Evolutionary conservation across 2,888 invertebrate genomes (phyloP).

Genomic region (Parelbella ahira): DNA sequence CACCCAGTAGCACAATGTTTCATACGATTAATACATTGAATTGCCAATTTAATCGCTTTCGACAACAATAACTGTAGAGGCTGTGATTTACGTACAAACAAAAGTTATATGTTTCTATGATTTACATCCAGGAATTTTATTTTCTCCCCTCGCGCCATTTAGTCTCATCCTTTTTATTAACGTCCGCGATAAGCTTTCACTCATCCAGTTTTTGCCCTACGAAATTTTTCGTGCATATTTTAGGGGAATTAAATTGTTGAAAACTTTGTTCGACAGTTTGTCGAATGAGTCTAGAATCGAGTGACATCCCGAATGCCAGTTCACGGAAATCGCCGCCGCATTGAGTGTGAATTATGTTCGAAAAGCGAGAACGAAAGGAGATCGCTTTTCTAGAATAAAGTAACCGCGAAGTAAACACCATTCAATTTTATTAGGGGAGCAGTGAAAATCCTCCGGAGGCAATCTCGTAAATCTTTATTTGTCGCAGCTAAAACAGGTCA

Average conservation of each 20-base stretch:
- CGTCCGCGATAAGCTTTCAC: slow-evolving; percentile 37
- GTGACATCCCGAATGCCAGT: slow-evolving; percentile 43
- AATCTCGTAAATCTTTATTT: slow-evolving; percentile 79
- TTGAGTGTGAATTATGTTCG: slow-evolving; percentile 32
- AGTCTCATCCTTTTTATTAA: slow-evolving; percentile 33
- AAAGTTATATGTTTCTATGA: background rate
- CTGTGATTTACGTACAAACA: slow-evolving; percentile 3
- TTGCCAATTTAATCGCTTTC: slow-evolving; percentile 14
- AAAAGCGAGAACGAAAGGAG: slow-evolving; percentile 38
- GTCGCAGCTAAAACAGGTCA: slow-evolving; percentile 80
- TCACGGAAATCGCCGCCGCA: slow-evolving; percentile 24
- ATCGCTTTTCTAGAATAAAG: slow-evolving; percentile 41
- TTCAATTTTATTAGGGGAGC: slow-evolving; percentile 69
- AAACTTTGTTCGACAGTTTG: slow-evolving; percentile 58
- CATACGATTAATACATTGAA: slow-evolving; percentile 24
- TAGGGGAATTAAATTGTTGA: slow-evolving; percentile 64
- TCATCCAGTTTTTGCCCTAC: slow-evolving; percentile 41
- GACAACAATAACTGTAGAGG: slow-evolving; percentile 13
- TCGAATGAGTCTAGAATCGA: slow-evolving; percentile 50
- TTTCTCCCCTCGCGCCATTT: slow-evolving; percentile 22
- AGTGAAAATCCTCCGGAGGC: slow-evolving; percentile 62
- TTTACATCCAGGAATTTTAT: slow-evolving; percentile 19
- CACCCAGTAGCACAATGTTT: slow-evolving; percentile 19
- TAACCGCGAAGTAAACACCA: slow-evolving; percentile 65
- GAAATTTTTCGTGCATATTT: slow-evolving; percentile 59